A percentile compares a stretch with the other conserved stretches of the same genome.
Evolutionary conservation across 2,797 vertebrate species (phyloP).

Genomic region (Rhynchonycteris naso): DNA sequence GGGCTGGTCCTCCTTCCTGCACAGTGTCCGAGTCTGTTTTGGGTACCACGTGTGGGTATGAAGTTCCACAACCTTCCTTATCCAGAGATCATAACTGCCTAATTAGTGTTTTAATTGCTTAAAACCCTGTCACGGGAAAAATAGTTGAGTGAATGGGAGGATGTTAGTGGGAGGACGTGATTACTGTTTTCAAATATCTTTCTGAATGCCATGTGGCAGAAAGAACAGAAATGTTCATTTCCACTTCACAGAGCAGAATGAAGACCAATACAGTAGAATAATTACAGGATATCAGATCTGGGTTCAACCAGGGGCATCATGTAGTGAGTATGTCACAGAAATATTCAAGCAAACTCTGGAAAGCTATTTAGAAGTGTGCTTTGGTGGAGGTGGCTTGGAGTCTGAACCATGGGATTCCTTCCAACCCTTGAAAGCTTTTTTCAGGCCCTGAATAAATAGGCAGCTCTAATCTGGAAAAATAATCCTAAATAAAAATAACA

Average conservation of each 20-base stretch:
- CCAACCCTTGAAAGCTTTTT: background rate
- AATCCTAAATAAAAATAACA: conserved; percentile 3
- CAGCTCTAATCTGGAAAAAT: background rate
- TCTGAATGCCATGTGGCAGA: background rate
- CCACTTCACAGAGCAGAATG: background rate
- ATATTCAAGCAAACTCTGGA: background rate
- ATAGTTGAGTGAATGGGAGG: background rate
- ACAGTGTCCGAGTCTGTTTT: background rate
- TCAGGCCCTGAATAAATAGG: background rate
- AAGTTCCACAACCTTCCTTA: background rate
- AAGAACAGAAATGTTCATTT: background rate
- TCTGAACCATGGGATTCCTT: background rate
- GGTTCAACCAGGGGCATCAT: background rate
- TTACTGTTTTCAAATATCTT: background rate
- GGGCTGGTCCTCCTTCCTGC: background rate
- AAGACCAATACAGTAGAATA: background rate
- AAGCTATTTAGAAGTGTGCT: background rate
- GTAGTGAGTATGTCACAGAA: background rate
- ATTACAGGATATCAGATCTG: background rate
- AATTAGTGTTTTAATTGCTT: background rate
- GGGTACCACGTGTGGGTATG: background rate
- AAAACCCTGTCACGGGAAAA: background rate
- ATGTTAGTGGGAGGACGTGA: background rate
- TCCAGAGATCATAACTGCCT: background rate
- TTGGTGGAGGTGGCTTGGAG: background rate